Base-by-base conservation (phyloP, 1,140 invertebrate genomes). In the Micrasema minimum region DNA sequence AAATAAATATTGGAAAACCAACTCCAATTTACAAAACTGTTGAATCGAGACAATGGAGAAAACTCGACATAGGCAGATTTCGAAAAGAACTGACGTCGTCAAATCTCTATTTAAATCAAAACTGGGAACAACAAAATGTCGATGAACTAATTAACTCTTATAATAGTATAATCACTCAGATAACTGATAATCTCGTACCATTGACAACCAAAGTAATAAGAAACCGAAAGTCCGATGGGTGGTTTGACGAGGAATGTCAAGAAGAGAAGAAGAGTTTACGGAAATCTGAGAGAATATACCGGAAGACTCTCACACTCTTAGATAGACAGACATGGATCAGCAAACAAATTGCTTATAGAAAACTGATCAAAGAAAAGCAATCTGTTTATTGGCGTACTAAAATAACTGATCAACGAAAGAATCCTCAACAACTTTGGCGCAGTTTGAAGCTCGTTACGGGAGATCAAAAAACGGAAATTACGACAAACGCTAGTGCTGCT, bases 171-270 rank as follows among this genome's bases (percentile, higher is more conserved):
- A n/a, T 46, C 11, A 14, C 0, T 7, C 0, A 5, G 5, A 46
- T 46, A 9, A 5, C 14, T 14, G 43, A 9, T 14, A 46, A 46
- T 7, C 43, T n/a, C n/a, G 43, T 46, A 7, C 43, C 43, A 14
- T 5, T 46, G 6, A 46, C 43, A 6, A 46, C 43, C 1, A 46
- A 46, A n/a, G n/a, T 14, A 6, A 46, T 16, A 1, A 46, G 43
- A 16, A 46, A 46, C 14, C 43, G 43, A n/a, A 16, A 16, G 1
- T 46, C 43, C 1, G 43, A 46, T n/a, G 6, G 11, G 5, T 46
- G 43, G 43, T 46, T 46, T 46, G 43, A 46, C 16, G 11, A 46
- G 16, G 43, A 46, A n/a, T 46, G 43, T 46, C 5, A 5, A 16
- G 43, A 46, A 14, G 5, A 16, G 6, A 46, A 46, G 5, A 46